Evolutionary conservation across 2,888 invertebrate genomes (phyloP), one percentile per base, ranked within the genome.

Genomic region (Aspidapion aeneum): DNA sequence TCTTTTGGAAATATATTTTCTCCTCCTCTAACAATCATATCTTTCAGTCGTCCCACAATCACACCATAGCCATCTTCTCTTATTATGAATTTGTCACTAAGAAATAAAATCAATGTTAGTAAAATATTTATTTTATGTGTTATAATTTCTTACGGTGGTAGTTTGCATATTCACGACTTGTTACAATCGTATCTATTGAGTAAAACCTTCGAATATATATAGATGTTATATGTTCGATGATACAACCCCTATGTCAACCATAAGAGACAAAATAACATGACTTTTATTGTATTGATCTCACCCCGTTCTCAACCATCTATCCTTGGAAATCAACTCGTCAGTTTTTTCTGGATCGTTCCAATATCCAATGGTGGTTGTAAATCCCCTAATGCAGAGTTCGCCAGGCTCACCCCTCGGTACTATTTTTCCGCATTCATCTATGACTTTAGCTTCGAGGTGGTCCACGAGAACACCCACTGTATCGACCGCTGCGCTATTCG

Each of bases 1-100:
- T 93, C 93, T 83, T 87, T 87, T 0, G 94, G 93, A 67, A 89
- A 92, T 62, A 94, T 88, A 74, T 93, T 93, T 79, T 93, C 92
- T 20, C 93, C 93, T 0, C 93, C 93, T 63, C 91, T 80, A 51
- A 91, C 89, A 48, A 93, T 86, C 81, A 93, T 86, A 68, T 93
- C 93, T 74, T 92, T 93, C 1, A 89, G 73, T 55, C 93, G 81
- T 0, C 93, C 93, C 3, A 90, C 86, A 50, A 93, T 83, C 63
- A 81, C 80, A 0, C 88, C 89, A 74, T 90, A 91, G 0, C 93
- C 92, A 66, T 89, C 84, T 71, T 86, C 83, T 51, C 83, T 82
- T 66, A 94, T 80, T 0, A 86, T 75, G 66, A 89, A 90, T 66
- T 87, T 84, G 77, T 94, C 93, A 0, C 90, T 90, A 76, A 19